Percentiles rank a stretch among this genome's conserved stretches.
Evolutionary conservation across 2,113 vertebrate species (phyloP).

Genomic region (Pollimyrus isidori): DNA sequence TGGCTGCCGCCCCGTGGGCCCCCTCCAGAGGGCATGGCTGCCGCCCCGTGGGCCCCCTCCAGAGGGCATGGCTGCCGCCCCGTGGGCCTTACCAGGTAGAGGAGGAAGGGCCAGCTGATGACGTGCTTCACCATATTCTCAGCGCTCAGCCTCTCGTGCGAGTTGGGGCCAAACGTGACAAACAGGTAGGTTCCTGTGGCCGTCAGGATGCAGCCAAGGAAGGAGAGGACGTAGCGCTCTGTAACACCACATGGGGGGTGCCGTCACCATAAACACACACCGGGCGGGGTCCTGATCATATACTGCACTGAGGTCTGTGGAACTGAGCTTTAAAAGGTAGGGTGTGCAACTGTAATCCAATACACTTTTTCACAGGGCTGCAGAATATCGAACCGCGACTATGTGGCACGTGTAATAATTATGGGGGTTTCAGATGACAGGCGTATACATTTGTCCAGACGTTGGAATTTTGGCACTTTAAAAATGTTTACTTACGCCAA

Average conservation of each 20-base stretch:
- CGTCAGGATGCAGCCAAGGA: conserved; percentile 78
- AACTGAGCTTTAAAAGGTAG: neutral
- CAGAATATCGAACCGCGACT: neutral
- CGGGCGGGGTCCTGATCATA: neutral
- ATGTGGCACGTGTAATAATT: neutral
- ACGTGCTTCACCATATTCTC: conserved; percentile 82
- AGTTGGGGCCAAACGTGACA: conserved; percentile 89
- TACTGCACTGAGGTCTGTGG: neutral
- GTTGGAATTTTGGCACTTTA: neutral
- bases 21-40: neutral
- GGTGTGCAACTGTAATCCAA: neutral
- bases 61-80: neutral
- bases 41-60: too few species aligned
- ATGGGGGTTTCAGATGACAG: neutral
- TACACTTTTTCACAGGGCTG: neutral
- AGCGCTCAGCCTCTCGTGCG: conserved; percentile 81
- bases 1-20: too few species aligned
- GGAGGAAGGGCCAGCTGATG: conserved; percentile 85
- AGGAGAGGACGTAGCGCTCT: conserved; percentile 79
- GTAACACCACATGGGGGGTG: conserved; percentile 17
- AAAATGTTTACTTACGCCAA: neutral
- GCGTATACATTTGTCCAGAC: neutral
- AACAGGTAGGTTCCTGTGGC: conserved; percentile 82
- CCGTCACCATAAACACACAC: neutral
- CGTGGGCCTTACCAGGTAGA: conserved; percentile 77